phyloP scores from a whole-genome alignment of 2,797 vertebrate species.

The Anguilla megastoma region DNA sequence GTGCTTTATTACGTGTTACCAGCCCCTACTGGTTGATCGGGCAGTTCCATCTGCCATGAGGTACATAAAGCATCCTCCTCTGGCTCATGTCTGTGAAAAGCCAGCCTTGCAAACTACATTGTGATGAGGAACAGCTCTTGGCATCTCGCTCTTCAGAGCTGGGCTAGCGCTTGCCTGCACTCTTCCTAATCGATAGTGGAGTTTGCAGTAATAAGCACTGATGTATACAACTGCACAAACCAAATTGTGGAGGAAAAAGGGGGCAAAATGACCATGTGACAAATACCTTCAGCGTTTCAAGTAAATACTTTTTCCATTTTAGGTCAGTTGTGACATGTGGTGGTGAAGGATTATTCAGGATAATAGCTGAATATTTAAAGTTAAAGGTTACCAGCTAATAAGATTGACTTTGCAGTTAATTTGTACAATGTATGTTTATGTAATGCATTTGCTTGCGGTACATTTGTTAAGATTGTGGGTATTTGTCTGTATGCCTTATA shows the following conservation, averaged over 20 bases:
- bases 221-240: too few relatives aligned
- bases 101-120: neutral
- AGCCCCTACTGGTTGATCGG: neutral
- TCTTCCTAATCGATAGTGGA: conserved; percentile 1
- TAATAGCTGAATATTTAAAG: neutral
- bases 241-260: neutral
- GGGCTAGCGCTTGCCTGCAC: neutral
- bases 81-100: neutral
- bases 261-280: neutral
- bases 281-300: neutral
- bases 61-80: neutral
- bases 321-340: neutral
- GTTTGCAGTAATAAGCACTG: neutral
- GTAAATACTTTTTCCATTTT: neutral
- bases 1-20: neutral
- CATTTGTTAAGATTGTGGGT: neutral
- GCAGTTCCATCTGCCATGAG: neutral
- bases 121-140: neutral
- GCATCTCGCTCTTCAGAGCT: neutral
- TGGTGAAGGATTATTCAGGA: neutral
- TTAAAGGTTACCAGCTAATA: neutral
- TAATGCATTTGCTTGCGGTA: neutral
- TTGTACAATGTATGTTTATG: neutral
- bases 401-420: neutral
- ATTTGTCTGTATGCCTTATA: neutral